These are phyloP conservation scores for Margaritifera margaritifera DNA, from an alignment of 2,888 invertebrate species.

Conservation along the genomic window DNA sequence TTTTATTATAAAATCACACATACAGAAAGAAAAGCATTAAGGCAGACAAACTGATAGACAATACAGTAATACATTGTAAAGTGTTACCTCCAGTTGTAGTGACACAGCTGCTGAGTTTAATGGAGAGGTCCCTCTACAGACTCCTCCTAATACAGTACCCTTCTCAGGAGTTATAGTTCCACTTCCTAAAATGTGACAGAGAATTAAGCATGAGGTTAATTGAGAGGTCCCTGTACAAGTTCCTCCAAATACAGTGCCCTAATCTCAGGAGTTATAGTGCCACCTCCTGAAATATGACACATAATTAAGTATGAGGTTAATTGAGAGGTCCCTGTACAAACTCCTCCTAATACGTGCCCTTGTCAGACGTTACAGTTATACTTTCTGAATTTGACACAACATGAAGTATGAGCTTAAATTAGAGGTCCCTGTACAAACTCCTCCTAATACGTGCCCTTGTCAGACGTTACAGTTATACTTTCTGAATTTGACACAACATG, in stretches of 20 bases:
- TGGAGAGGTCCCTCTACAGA: constrained; percentile 8
- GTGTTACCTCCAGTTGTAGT: constrained; percentile 19
- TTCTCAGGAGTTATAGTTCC: constrained; percentile 12
- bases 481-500: background rate
- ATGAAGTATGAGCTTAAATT: too few species aligned
- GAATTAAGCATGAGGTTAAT: too few species aligned
- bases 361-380: constrained; percentile 8
- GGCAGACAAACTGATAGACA: too few species aligned
- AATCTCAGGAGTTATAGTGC: too few species aligned
- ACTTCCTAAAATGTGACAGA: background rate
- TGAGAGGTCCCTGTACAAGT: too few species aligned
- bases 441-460: background rate
- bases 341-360: constrained; percentile 18
- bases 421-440: too few species aligned
- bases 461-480: constrained; percentile 6
- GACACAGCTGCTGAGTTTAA: constrained; percentile 8
- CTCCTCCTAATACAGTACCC: constrained; percentile 19
- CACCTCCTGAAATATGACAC: too few species aligned
- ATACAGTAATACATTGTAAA: background rate
- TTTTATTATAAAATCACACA: too few species aligned
- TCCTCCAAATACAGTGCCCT: too few species aligned
- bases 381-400: background rate
- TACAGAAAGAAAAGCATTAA: too few species aligned
- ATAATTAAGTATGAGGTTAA: background rate
- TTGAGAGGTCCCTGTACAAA: constrained; percentile 5